Base-by-base conservation (phyloP, 2,113 vertebrate genomes). In the Shinisaurus crocodilurus region DNA sequence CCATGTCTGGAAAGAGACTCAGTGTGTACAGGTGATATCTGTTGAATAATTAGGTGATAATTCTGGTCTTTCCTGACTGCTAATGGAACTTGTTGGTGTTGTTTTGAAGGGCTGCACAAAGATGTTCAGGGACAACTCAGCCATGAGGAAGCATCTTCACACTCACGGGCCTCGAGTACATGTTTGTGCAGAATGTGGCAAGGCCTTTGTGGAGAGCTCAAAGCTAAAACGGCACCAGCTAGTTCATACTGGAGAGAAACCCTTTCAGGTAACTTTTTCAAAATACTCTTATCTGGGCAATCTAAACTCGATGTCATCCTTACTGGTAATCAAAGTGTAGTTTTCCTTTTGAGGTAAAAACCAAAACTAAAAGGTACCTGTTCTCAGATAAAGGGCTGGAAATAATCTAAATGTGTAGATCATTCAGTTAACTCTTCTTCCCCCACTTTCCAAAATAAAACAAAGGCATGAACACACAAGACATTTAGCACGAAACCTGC, bases 91-190 rank as follows among this genome's bases (percentile, higher is more conserved):
- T 92, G 91, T 96, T 87, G 89, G 83, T 96, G 25, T 96, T 97
- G 90, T 92, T 91, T 95, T 92, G 32, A 96, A 99, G 99, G 99
- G 99, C 96, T 99, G 99, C 96, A 99, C 98, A 88, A 99, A 99
- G 97, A 99, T 99, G 99, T 99, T 99, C 98, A 98, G 99, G 98
- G 99, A 99, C 96, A 99, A 99, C 97, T 99, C 99, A 16, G 99
- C 99, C 48, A 99, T 99, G 99, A 98, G 99, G 90, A 99, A 99
- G 96, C 99, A 99, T 91, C 97, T 99, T 97, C 99, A 99, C 95
- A 99, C 99, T 85, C 99, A 99, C 27, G 99, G 99, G 75, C 99
- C 99, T 85, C 97, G 99, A 29, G 99, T 99, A 94, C 99, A 99
- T 32, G 99, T 99, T 92, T 99, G 99, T 92, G 99, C 99, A 40